phyloP scores from a whole-genome alignment of 2,797 vertebrate species.

The Steatocranus sp. region DNA sequence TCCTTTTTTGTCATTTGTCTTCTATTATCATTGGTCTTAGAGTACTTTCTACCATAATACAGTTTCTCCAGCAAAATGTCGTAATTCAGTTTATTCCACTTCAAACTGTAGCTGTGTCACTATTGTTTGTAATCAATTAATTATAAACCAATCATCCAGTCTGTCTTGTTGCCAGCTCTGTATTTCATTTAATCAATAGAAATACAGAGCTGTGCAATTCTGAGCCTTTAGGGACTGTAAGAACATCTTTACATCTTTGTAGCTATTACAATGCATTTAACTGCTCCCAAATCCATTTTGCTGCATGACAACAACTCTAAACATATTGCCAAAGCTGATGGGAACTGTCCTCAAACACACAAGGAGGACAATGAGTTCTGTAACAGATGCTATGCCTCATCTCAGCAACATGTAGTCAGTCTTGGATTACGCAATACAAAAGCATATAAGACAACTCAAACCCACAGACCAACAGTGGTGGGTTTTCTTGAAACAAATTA shows the following conservation, averaged over 20 bases:
- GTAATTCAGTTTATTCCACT: not conserved
- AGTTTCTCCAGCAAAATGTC: not conserved
- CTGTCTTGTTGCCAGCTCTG: not conserved
- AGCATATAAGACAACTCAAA: not conserved
- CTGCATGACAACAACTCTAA: not conserved
- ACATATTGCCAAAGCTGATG: not conserved
- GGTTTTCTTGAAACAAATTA: not conserved
- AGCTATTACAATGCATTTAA: not conserved
- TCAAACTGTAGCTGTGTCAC: not conserved
- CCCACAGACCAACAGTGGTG: not conserved
- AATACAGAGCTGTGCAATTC: not conserved
- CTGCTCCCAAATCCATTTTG: not conserved
- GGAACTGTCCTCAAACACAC: not conserved
- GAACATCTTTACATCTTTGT: not conserved
- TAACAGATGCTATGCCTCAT: not conserved
- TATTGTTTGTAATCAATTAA: not conserved
- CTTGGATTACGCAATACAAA: not conserved
- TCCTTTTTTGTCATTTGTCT: not conserved
- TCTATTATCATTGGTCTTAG: not conserved
- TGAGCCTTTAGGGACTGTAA: not conserved
- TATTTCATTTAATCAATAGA: not conserved
- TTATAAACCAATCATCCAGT: not conserved
- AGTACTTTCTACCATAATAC: not conserved
- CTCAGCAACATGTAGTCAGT: not conserved
- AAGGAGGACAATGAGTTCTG: not conserved